A percentile compares a stretch with the other conserved stretches of the same genome.
phyloP scores from a whole-genome alignment of 2,113 vertebrate species.

The Bubo bubo region DNA sequence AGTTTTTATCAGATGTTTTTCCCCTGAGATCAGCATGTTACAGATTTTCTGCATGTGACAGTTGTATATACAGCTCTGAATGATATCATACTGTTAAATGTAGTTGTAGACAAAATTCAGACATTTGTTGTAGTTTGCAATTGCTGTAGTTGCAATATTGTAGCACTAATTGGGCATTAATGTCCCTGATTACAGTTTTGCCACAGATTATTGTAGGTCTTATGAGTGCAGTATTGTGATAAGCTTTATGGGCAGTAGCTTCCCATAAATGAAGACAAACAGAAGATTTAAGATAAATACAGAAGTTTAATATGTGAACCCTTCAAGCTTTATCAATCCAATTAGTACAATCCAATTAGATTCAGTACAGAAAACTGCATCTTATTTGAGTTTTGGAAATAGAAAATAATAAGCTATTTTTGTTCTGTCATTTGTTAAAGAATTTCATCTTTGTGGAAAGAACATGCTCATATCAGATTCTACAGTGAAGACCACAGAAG shows the following conservation, averaged over 20 bases:
- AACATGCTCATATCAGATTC: background rate
- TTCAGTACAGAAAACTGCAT: background rate
- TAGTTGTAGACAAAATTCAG: background rate
- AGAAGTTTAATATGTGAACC: background rate
- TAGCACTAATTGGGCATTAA: background rate
- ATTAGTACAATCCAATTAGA: background rate
- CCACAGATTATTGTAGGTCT: background rate
- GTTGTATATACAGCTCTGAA: background rate
- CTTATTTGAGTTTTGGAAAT: background rate
- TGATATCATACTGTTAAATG: background rate
- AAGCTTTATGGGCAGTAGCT: background rate
- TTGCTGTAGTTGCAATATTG: background rate
- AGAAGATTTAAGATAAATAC: background rate
- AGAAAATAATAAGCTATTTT: background rate
- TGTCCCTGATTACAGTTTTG: background rate
- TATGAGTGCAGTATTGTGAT: background rate
- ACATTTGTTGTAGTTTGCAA: background rate
- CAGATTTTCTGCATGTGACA: background rate
- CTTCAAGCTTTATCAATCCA: background rate
- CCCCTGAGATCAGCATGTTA: background rate
- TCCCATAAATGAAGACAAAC: background rate
- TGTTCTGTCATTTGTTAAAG: background rate
- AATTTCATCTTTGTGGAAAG: background rate
- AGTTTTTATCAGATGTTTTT: background rate
- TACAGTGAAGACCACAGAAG: background rate